Conservation (phyloP, 2,113 vertebrate species). For the Lycaon pictus region DNA sequence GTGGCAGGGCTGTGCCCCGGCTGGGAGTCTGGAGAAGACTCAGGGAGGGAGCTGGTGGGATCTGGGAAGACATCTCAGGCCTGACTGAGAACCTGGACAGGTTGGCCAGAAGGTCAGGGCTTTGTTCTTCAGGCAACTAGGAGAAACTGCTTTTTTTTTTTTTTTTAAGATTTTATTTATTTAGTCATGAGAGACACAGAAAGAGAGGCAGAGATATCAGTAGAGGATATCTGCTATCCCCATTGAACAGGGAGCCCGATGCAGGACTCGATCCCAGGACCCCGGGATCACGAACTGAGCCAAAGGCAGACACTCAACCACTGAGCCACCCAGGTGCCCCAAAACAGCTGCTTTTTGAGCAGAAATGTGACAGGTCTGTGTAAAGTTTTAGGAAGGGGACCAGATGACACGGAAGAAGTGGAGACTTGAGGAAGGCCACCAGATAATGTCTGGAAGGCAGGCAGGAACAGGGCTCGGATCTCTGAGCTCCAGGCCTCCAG, state of each 20-base stretch:
- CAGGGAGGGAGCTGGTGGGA: accelerated
- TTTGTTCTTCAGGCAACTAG: background rate
- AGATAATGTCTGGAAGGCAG: background rate
- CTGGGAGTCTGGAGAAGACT: background rate
- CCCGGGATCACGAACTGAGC: too few species aligned
- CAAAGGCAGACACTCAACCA: too few species aligned
- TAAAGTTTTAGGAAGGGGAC: background rate
- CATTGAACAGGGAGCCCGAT: too few species aligned
- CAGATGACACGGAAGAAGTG: background rate
- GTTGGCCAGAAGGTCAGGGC: background rate
- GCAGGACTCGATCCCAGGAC: too few species aligned
- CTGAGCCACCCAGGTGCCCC: too few species aligned
- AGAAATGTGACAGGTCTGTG: background rate
- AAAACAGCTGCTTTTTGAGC: background rate
- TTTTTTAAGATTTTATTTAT: too few species aligned
- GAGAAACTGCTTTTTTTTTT: background rate
- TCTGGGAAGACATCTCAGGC: background rate
- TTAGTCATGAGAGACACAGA: too few species aligned
- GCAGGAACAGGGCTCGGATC: background rate
- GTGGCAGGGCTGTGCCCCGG: background rate
- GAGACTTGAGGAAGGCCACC: background rate
- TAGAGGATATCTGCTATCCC: too few species aligned
- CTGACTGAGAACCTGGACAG: background rate
- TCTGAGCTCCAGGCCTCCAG: background rate
- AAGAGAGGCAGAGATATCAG: too few species aligned